phyloP scores from a whole-genome alignment of 2,797 vertebrate species.

The Acridotheres tristis region DNA sequence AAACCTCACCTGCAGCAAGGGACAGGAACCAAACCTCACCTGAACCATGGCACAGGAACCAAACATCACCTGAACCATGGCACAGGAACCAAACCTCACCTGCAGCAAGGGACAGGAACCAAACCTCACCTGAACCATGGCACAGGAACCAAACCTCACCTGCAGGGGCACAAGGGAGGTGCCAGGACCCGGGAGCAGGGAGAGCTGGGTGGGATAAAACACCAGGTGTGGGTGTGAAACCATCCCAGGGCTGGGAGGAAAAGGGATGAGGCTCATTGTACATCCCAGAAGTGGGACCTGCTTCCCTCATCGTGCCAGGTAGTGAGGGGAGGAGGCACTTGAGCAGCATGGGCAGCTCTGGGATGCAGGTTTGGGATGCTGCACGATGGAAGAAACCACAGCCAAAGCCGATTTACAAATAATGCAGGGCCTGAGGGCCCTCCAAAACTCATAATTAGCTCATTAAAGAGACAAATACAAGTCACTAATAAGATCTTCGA shows the following conservation, averaged over 20 bases:
- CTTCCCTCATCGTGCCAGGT: accelerated
- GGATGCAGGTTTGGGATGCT: background rate
- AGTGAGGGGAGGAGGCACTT: background rate
- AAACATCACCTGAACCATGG: background rate
- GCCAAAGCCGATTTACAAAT: conserved; percentile 26
- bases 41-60: background rate
- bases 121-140: background rate
- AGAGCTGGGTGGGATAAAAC: background rate
- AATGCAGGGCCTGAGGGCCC: background rate
- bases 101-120: background rate
- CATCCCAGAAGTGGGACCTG: background rate
- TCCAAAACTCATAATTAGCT: conserved; percentile 54
- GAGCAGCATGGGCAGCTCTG: background rate
- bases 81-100: background rate
- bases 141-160: background rate
- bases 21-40: background rate
- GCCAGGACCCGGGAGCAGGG: accelerated
- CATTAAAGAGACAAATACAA: conserved; percentile 51
- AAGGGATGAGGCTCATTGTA: accelerated
- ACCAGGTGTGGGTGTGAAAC: accelerated
- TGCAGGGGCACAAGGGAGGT: background rate
- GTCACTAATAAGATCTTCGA: conserved; percentile 62
- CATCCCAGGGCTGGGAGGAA: accelerated
- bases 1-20: too few relatives aligned
- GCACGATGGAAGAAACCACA: background rate